These are phyloP conservation scores for Crepidodera aurea DNA, from an alignment of 2,888 invertebrate species.

Conservation along the genomic window DNA sequence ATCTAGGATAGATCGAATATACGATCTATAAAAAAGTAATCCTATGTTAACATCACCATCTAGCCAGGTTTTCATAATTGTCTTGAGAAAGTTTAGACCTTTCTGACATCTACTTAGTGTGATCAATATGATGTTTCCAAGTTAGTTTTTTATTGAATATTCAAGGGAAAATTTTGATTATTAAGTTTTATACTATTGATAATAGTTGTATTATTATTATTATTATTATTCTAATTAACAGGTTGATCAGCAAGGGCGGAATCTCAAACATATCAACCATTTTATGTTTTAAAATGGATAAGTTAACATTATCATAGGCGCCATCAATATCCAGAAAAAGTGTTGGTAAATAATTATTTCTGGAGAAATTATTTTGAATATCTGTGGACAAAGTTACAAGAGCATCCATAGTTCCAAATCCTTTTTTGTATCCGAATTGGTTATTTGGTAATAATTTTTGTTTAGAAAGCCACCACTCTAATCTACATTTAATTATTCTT, in stretches of 20 bases:
- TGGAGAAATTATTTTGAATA: not conserved
- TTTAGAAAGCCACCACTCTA: not conserved
- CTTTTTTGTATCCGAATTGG: slow-evolving; percentile 4
- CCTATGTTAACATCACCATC: too few species aligned
- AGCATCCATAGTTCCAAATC: not conserved
- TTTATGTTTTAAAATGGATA: not conserved
- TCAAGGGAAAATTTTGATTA: too few species aligned
- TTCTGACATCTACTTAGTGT: too few species aligned
- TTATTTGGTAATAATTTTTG: not conserved
- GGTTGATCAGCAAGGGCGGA: not conserved
- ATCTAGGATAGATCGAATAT: too few species aligned
- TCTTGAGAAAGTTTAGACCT: too few species aligned
- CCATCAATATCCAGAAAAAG: not conserved
- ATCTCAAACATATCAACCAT: not conserved
- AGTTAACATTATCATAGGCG: not conserved
- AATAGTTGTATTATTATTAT: too few species aligned
- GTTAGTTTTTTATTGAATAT: too few species aligned
- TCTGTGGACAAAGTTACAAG: not conserved
- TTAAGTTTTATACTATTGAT: too few species aligned
- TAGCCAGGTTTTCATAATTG: too few species aligned
- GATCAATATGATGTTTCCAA: too few species aligned
- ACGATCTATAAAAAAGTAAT: too few species aligned
- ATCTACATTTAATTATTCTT: slow-evolving; percentile 1
- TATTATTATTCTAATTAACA: not conserved
- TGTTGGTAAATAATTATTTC: not conserved